Conservation (phyloP, 2,797 vertebrate species). For the Halcyon smyrnensis region DNA sequence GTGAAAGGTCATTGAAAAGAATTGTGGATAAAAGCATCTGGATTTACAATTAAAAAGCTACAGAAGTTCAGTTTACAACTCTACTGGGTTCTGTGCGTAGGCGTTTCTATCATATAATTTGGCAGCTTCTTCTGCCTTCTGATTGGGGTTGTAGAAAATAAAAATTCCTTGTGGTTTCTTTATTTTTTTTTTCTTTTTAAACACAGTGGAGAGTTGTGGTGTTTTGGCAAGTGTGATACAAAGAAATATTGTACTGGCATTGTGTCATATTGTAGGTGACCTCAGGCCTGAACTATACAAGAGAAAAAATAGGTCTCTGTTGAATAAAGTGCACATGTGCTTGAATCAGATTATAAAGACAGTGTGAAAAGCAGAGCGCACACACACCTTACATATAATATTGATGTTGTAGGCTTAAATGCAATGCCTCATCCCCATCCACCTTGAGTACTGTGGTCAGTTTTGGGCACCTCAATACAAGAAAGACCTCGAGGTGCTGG, state of each 20-base stretch:
- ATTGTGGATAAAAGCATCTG: constrained; percentile 76
- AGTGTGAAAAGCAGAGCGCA: constrained; percentile 40
- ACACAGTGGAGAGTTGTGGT: constrained; percentile 31
- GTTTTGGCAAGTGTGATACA: constrained; percentile 64
- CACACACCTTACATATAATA: not conserved
- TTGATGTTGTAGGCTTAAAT: not conserved
- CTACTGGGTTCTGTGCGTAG: constrained; percentile 57
- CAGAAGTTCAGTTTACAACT: constrained; percentile 66
- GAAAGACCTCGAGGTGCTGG: no score
- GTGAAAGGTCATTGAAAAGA: constrained; percentile 77
- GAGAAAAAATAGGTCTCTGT: constrained; percentile 55
- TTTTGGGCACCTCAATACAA: no score
- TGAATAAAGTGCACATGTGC: constrained; percentile 56
- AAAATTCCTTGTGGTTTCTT: constrained; percentile 77
- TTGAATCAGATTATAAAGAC: constrained; percentile 40
- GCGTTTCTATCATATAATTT: constrained; percentile 68
- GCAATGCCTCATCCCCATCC: not conserved
- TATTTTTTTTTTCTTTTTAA: constrained; percentile 2
- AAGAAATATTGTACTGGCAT: constrained; percentile 59
- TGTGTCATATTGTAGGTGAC: constrained; percentile 63
- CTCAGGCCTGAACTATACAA: constrained; percentile 44
- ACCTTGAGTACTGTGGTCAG: no score
- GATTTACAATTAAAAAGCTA: constrained; percentile 77
- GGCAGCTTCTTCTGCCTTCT: constrained; percentile 66
- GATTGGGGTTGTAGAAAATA: constrained; percentile 72